Evolutionary conservation across 2,888 invertebrate species (phyloP), one percentile per base, ranked within the genome.

Genomic region (Callosobruchus maculatus): DNA sequence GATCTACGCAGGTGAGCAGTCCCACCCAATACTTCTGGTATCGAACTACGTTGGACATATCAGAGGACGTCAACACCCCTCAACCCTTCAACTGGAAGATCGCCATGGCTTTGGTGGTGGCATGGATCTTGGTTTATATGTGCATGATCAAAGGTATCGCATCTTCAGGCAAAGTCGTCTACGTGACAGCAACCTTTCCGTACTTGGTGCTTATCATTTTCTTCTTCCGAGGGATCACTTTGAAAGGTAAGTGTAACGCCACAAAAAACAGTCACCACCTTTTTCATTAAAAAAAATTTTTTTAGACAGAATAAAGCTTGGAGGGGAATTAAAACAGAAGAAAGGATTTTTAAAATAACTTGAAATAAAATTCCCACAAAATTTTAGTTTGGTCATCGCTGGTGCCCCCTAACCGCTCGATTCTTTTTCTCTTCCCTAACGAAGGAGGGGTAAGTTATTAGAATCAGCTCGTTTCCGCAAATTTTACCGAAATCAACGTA

Each of bases 101-200:
- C 82, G 95, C 94, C 0, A 85, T 96, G 67, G 95, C 97, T 20
- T 89, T 98, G 69, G 89, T 96, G 13, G 90, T 95, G 2, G 97
- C 98, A 22, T 98, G 98, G 98, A 92, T 95, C 74, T 90, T 98
- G 21, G 97, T 98, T 78, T 98, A 97, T 87, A 90, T 97, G 87
- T 98, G 98, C 88, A 97, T 98, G 94, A 97, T 97, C 81, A 98
- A 97, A 87, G 98, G 98, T 72, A 97, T 98, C 77, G 97, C 98
- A 0, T 97, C 97, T 4, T 97, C 97, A 0, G 97, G 97, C 73
- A 97, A 98, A 90, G 97, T 97, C 71, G 97, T 97, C 77, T 98
- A 97, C 85, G 94, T 98, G 74, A 98, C 98, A 0, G 97, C 98
- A 0, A 97, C 97, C 0, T 98, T 98, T 86, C 98, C 98, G 0